Conservation (phyloP, 2,797 vertebrate genomes). For the Acanthopagrus latus region DNA sequence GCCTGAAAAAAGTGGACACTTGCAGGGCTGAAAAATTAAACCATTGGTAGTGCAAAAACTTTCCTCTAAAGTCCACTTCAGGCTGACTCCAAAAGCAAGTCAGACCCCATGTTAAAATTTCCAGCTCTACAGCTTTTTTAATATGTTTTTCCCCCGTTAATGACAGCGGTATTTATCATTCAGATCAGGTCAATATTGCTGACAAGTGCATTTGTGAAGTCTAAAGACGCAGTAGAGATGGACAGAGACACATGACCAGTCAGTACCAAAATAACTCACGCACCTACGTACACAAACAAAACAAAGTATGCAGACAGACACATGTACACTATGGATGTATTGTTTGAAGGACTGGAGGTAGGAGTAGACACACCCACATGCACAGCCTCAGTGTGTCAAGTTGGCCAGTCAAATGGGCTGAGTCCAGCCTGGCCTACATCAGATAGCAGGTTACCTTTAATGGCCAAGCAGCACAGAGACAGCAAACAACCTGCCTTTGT, state of each 20-base stretch:
- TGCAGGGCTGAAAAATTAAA: too few species aligned
- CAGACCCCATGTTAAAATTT: too few species aligned
- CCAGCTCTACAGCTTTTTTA: too few species aligned
- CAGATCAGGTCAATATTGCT: background rate
- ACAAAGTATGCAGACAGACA: slow-evolving; percentile 46
- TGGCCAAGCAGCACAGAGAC: slow-evolving; percentile 71
- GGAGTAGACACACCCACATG: slow-evolving; percentile 21
- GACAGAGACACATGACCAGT: slow-evolving; percentile 63
- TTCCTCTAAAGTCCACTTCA: too few species aligned
- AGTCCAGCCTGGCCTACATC: slow-evolving; percentile 67
- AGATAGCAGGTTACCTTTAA: slow-evolving; percentile 81
- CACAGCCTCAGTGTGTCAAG: slow-evolving; percentile 17
- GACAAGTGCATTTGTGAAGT: background rate
- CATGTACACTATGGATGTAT: slow-evolving; percentile 19
- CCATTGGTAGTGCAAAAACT: too few species aligned
- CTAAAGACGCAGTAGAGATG: slow-evolving; percentile 15
- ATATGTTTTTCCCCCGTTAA: too few species aligned
- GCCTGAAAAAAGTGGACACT: background rate
- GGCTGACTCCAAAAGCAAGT: too few species aligned
- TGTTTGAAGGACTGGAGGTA: slow-evolving; percentile 32
- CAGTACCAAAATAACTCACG: slow-evolving; percentile 27
- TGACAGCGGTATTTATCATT: background rate
- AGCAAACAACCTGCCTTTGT: slow-evolving; percentile 80
- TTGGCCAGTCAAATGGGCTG: slow-evolving; percentile 34
- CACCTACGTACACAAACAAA: slow-evolving; percentile 35